These are phyloP conservation scores for Grantiella picta DNA, from an alignment of 2,113 vertebrate species.

Conservation along the genomic window DNA sequence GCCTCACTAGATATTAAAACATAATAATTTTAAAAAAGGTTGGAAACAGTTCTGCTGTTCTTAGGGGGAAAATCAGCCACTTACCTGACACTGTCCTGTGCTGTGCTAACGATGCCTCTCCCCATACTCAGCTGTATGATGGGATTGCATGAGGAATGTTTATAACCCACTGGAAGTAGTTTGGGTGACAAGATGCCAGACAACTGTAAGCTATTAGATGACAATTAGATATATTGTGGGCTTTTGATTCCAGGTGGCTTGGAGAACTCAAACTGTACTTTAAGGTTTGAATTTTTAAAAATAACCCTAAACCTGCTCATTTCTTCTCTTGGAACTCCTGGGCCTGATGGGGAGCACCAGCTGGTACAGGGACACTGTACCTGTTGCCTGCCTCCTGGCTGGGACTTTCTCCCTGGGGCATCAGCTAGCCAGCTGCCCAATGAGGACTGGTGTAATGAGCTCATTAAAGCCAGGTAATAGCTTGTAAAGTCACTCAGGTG, in stretches of 20 bases:
- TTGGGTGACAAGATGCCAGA: neutral
- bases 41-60: neutral
- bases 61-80: neutral
- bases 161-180: neutral
- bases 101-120: neutral
- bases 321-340: neutral
- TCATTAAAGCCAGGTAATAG: slow-evolving; percentile 88
- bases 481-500: slow-evolving; percentile 82
- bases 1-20: neutral
- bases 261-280: neutral
- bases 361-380: neutral
- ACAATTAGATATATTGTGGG: neutral
- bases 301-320: neutral
- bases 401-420: neutral
- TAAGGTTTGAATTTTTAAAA: neutral
- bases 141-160: neutral
- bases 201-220: neutral
- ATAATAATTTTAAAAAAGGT: neutral
- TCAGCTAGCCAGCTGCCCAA: neutral
- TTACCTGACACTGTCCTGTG: fast-evolving
- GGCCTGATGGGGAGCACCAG: neutral
- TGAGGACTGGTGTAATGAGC: slow-evolving; percentile 87
- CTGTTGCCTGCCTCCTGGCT: neutral
- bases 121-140: too few species aligned
- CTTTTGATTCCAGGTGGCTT: too few species aligned